Evolutionary conservation across 2,797 vertebrate genomes (phyloP), one percentile per base, ranked within the genome.

Genomic region (Lithobates pipiens): DNA sequence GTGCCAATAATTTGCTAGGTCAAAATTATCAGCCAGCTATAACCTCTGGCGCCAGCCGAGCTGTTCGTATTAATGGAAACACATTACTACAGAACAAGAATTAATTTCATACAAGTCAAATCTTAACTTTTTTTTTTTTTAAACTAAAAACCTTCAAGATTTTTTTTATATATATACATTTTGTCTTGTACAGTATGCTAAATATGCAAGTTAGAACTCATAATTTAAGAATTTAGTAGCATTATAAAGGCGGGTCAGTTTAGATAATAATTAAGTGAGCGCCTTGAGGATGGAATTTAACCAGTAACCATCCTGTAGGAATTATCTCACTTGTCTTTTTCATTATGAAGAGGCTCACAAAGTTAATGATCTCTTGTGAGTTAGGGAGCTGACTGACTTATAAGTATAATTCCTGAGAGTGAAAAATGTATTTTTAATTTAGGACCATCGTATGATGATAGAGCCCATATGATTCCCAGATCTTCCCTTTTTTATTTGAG

Each of bases 21-120:
- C 81, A 76, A 50, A 76, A 36, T 76, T 61, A 76, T 76, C 63
- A 76, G 73, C 32, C 73, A 67, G 39, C 63, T 76, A 50, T 77
- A 71, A 77, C 82, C 42, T 71, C 46, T 29, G 76, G 32, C 18
- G 65, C 44, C 50, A 18, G 23, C 63, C 15, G 25, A 18, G 34
- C 32, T 42, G 34, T 21, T 34, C 16, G 32, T 50, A 42, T 67
- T 76, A 76, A 76, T 76, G 29, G 77, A 68, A 54, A 68, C 44
- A 54, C 18, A 34, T 80, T 80, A 80, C 77, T 54, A 57, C 65
- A 46, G 50, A 68, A 80, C 21, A 3, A 44, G 67, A 57, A 71
- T 69, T 13, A 15, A 71, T 57, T 68, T 70, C 25, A 46, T 71
- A 54, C 50, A 71, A 71, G 67, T 8, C 15, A 79, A 68, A 70